These are phyloP conservation scores for Thymelicus acteon DNA, from an alignment of 2,888 invertebrate species.

Conservation along the genomic window DNA sequence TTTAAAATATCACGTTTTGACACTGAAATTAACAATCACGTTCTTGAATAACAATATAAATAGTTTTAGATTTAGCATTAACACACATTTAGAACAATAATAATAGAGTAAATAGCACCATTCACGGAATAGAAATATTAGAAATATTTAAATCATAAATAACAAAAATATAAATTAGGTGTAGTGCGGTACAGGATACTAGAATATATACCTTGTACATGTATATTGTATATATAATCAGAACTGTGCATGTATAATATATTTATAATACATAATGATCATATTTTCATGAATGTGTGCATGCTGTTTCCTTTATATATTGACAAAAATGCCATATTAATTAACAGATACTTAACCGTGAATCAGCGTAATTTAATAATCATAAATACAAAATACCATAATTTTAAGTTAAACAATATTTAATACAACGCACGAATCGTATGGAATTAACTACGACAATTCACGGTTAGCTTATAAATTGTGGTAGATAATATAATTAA, in stretches of 20 bases:
- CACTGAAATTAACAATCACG: conserved; percentile 3
- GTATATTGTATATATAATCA: conserved; percentile 2
- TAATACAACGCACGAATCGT: too few relatives aligned
- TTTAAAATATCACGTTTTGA: conserved; percentile 17
- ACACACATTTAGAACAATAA: conserved; percentile 23
- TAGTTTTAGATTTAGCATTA: conserved; percentile 28
- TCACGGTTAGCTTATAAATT: too few relatives aligned
- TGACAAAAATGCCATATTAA: conserved; percentile 16
- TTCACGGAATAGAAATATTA: conserved; percentile 24
- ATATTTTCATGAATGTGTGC: conserved; percentile 20
- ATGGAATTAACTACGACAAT: too few relatives aligned
- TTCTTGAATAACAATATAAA: conserved; percentile 3
- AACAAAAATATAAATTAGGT: conserved; percentile 12
- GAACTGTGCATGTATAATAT: conserved; percentile 1
- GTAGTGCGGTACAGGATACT: conserved; percentile 34
- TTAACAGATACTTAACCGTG: neutral
- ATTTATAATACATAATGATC: neutral
- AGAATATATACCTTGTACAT: neutral
- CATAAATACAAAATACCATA: too few relatives aligned
- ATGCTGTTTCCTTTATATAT: conserved; percentile 12
- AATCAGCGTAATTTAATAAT: too few relatives aligned
- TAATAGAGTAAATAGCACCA: conserved; percentile 13
- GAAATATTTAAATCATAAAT: neutral
- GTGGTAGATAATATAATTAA: too few relatives aligned
- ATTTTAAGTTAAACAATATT: too few relatives aligned